Base-by-base conservation (phyloP, 2,797 vertebrate species). In the Arrhamphus sclerolepis region DNA sequence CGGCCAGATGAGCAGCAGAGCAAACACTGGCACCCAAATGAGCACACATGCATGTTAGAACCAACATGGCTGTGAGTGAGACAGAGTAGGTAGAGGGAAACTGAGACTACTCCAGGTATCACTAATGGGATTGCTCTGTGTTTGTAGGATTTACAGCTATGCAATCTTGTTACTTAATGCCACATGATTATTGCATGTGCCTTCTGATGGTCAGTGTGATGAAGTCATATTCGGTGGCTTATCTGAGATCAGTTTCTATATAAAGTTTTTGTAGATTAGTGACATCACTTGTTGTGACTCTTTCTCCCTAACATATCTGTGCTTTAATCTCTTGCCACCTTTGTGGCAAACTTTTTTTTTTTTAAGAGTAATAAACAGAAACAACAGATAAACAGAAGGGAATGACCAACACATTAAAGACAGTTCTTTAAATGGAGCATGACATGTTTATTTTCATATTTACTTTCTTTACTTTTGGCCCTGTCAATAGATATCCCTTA, bases 1-100 rank as follows among this genome's bases (percentile, higher is more conserved):
- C 68, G 62, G 76, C 80, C 78, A 89, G 90, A 92, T 88, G 84
- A 90, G 82, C 68, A 77, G 70, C 70, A 87, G 78, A 78, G 83
- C 70, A 82, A 83, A 82, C 85, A 85, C 84, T 77, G 82, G 73
- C 77, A 84, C 83, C 76, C 75, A 82, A 75, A 81, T 54, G 75
- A 52, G 63, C 78, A 66, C 76, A 82, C 80, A 75, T 72, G 70
- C 73, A 83, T 59, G 51, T 66, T 55, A 81, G 72, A 79, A n/a
- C n/a, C n/a, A n/a, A 77, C 80, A 82, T 76, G 84, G 72, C 73
- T 71, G 67, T 7, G 6, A 70, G 49, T 21, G 20, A 73, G 56
- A 56, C 28, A 66, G 56, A 60, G 20, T 61, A 76, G 66, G 21
- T 17, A 38, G 57, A 70, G 62, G 34, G 43, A 14, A 46, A 21